Evolutionary conservation across 2,888 invertebrate species (phyloP).

Genomic region (Biston stratarius): DNA sequence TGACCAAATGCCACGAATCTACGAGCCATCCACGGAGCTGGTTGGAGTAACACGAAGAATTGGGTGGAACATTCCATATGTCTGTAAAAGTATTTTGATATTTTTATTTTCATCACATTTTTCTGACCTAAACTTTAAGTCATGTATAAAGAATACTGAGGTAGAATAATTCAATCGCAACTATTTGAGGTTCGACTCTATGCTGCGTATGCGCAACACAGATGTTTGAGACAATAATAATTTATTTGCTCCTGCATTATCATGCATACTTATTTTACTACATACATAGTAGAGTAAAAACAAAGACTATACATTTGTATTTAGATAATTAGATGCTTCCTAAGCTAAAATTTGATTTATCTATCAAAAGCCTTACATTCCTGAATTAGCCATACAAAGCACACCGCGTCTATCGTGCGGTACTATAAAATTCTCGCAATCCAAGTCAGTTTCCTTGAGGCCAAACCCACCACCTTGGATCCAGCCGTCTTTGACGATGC

Average conservation of each 20-base stretch:
- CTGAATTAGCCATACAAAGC: conserved; percentile 90
- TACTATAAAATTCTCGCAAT: conserved; percentile 89
- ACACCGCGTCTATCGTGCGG: conserved; percentile 89
- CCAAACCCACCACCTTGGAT: conserved; percentile 88
- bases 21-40: conserved; percentile 90
- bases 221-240: too few relatives aligned
- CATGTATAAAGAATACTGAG: too few relatives aligned
- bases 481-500: conserved; percentile 90
- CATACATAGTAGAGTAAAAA: too few relatives aligned
- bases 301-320: background rate
- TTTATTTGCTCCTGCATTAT: too few relatives aligned
- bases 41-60: conserved; percentile 89
- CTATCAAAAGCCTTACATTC: conserved; percentile 63
- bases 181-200: too few relatives aligned
- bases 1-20: conserved; percentile 92
- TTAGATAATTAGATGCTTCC: background rate
- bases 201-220: too few relatives aligned
- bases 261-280: too few relatives aligned
- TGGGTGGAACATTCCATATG: conserved; percentile 89
- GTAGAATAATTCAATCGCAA: too few relatives aligned
- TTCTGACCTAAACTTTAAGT: background rate
- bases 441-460: conserved; percentile 69
- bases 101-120: background rate
- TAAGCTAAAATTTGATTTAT: background rate
- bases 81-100: conserved; percentile 54